phyloP scores from a whole-genome alignment of 2,888 invertebrate genomes.

The Pemphredon lugubris region DNA sequence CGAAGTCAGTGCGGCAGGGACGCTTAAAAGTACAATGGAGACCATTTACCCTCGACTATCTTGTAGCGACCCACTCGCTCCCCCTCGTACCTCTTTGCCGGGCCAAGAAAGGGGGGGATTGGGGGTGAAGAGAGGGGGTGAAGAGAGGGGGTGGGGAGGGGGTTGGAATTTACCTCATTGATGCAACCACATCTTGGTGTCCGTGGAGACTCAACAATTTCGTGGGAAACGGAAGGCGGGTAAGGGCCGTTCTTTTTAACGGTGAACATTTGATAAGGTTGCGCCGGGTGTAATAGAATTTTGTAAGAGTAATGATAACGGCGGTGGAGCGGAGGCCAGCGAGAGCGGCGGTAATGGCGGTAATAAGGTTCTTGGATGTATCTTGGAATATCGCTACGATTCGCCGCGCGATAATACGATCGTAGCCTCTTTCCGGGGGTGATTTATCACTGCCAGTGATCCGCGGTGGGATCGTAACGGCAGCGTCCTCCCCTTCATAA shows the following conservation, averaged over 20 bases:
- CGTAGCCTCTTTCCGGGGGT: conserved; percentile 30
- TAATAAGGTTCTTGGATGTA: conserved; percentile 44
- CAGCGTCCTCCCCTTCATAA: conserved; percentile 8
- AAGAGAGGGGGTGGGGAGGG: too few species aligned
- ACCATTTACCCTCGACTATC: conserved; percentile 72
- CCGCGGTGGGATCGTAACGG: conserved; percentile 1
- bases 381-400: conserved; percentile 43
- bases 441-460: conserved; percentile 45
- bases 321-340: not conserved
- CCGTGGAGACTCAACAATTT: conserved; percentile 21
- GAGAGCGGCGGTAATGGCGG: conserved; percentile 21
- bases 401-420: conserved; percentile 45
- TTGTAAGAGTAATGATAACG: conserved; percentile 21
- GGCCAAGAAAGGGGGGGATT: conserved; percentile 40
- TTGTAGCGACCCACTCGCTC: conserved; percentile 60
- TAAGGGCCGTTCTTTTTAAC: conserved; percentile 12
- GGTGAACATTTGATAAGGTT: conserved; percentile 24
- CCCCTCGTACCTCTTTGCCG: conserved; percentile 33
- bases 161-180: conserved; percentile 52
- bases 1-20: conserved; percentile 54
- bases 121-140: conserved; percentile 33
- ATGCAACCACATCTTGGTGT: conserved; percentile 30
- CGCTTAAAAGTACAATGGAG: conserved; percentile 76
- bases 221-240: conserved; percentile 15
- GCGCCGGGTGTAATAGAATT: conserved; percentile 26